phyloP scores from a whole-genome alignment of 2,888 invertebrate genomes.

The Eledona agricola region DNA sequence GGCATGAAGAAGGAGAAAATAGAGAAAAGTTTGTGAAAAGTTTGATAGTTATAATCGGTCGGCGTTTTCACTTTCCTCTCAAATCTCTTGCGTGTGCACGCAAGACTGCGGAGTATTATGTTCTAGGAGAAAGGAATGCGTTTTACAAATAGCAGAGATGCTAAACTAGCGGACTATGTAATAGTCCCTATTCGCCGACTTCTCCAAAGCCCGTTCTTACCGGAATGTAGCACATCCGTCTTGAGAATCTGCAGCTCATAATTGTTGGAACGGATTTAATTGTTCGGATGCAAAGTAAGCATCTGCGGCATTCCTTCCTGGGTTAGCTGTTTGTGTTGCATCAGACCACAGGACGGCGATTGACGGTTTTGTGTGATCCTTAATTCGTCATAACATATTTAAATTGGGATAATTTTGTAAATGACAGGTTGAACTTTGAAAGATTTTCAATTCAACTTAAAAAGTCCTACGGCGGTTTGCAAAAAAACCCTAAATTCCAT shows the following conservation, averaged over 20 bases:
- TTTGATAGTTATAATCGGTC: too few relatives aligned
- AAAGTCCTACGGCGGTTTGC: neutral
- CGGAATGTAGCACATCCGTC: slow-evolving; percentile 47
- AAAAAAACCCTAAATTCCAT: slow-evolving; percentile 3
- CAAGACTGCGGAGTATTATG: slow-evolving; percentile 14
- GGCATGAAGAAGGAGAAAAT: too few relatives aligned
- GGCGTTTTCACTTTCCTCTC: too few relatives aligned
- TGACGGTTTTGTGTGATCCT: neutral
- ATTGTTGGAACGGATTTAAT: slow-evolving; percentile 57
- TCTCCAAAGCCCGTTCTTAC: slow-evolving; percentile 34
- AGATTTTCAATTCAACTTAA: slow-evolving; percentile 13
- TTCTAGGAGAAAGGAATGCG: slow-evolving; percentile 41
- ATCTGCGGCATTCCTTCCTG: slow-evolving; percentile 45
- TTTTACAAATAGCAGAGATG: slow-evolving; percentile 46
- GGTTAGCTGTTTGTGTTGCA: slow-evolving; percentile 18
- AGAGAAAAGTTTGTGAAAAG: too few relatives aligned
- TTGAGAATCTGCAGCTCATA: slow-evolving; percentile 53
- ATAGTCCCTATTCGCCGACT: slow-evolving; percentile 47
- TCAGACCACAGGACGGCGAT: neutral
- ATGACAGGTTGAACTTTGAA: slow-evolving; percentile 15
- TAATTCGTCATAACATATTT: slow-evolving; percentile 1
- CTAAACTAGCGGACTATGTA: slow-evolving; percentile 51
- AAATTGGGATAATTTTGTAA: slow-evolving; percentile 8
- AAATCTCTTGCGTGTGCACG: too few relatives aligned
- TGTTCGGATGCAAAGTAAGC: slow-evolving; percentile 55